Base-by-base conservation (phyloP, 1,140 invertebrate genomes). In the Formica selysi region DNA sequence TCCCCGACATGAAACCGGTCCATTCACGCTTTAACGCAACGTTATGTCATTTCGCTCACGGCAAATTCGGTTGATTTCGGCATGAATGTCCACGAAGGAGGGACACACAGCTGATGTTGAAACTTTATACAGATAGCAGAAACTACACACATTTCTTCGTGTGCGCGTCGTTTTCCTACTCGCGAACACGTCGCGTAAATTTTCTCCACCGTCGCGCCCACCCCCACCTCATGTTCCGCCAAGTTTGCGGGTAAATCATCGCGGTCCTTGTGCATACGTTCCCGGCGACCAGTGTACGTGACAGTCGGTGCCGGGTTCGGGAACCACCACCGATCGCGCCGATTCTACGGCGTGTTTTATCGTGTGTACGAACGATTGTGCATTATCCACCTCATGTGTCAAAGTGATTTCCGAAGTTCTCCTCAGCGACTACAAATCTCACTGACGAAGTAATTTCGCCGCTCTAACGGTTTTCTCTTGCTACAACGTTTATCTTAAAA, bases 181-280 rank as follows among this genome's bases (percentile, higher is more conserved):
- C 73, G 85, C 70, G 59, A 88, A 59, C 78, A 89, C 78, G 79
- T 89, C 86, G 74, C 51, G 68, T 89, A 90, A 90, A 89, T 90
- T 89, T 89, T 62, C 84, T 78, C 84, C 79, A 19, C 61, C 71
- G 54, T 54, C 83, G 59, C 64, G 36, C 64, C 36, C 65, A 29
- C 26, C 44, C 70, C 62, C 44, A 8, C 48, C 19, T 54, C 51
- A 29, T 54, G 51, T 88, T 68, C 68, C 32, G 65, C 73, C 74
- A 90, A 90, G 89, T 89, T 90, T 81, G 54, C 62, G 61, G 48
- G 70, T 89, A 89, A 90, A 90, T 86, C 73, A 78, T 89, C 78
- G 68, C 76, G 19, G 61, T 70, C 54, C 67, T n/a, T 64, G 76
- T 70, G 71, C 51, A 70, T 81, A 76, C 71, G 44, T 89, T 57